Base-by-base conservation (phyloP, 92 coral and sea anemone genomes). In the Actinostola sp. region DNA sequence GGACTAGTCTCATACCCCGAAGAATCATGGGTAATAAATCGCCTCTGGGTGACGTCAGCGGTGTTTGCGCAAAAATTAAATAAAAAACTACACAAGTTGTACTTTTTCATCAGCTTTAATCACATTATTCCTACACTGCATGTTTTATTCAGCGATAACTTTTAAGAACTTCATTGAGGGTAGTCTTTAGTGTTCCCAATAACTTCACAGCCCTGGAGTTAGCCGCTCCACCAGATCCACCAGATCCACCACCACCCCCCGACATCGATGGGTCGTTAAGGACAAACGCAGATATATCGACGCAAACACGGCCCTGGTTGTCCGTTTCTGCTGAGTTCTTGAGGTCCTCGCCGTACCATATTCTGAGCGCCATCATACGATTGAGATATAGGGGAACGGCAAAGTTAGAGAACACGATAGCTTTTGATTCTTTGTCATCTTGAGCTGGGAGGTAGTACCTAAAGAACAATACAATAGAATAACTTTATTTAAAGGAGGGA, bases 261-360 rank as follows among this genome's bases (percentile, higher is more conserved):
- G 44, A 13, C 11, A 6, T 62, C 11, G 42, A 8, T 2, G 17
- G 42, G 19, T 21, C 11, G 23, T 45, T 54, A 12, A 73, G 27
- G 42, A 60, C 67, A 27, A 34, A 73, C 13, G 59, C 70, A 38
- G 21, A 62, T 1, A 73, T 51, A 34, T 73, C 39, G 5, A 73
- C 79, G 45, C 79, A 73, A 24, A 73, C 79, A 0, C 66, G 70
- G 31, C 79, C 79, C 57, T 73, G 79, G 61, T 73, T 73, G 71
- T 73, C 79, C 11, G 30, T 48, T 49, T 73, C 79, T 19, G 79
- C 33, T 51, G 60, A 73, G 50, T 61, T 49, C 48, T 61, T 73
- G 43, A 73, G 79, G 61, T 73, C 79, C 21, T 73, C 79, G 0
- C 79, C 79, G 61, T 73, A 73, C 79, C 79, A 73, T 0, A 73